Evolutionary conservation across 2,888 invertebrate species (phyloP).

Genomic region (Clistopyga incitator): DNA sequence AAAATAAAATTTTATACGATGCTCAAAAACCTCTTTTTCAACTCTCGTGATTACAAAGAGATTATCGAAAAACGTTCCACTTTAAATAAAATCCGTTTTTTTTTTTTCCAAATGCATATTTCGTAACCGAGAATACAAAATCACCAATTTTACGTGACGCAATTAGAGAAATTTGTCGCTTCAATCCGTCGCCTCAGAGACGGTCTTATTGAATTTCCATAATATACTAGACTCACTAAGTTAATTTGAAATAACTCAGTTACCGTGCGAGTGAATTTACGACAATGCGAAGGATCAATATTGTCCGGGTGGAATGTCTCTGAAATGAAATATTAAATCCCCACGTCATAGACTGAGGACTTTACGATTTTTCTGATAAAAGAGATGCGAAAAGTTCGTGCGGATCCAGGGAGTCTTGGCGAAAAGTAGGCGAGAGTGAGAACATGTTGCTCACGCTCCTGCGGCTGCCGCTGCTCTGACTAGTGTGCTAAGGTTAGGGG

Average conservation of each 20-base stretch:
- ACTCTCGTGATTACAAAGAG: too few relatives aligned
- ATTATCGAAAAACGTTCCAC: too few relatives aligned
- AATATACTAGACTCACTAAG: neutral
- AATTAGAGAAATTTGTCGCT: too few relatives aligned
- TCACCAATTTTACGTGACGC: too few relatives aligned
- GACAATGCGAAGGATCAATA: constrained; percentile 15
- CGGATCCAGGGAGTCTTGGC: constrained; percentile 14
- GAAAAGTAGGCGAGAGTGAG: constrained; percentile 14
- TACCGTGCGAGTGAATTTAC: neutral
- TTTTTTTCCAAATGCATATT: too few relatives aligned
- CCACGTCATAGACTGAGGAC: neutral
- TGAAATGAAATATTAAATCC: constrained; percentile 14
- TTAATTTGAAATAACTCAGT: constrained; percentile 1
- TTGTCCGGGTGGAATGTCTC: neutral
- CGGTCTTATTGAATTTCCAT: constrained; percentile 31
- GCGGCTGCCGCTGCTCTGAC: neutral
- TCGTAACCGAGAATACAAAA: too few relatives aligned
- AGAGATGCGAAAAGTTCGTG: neutral
- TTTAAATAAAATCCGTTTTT: too few relatives aligned
- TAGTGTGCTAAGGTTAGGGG: constrained; percentile 32
- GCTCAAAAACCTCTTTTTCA: too few relatives aligned
- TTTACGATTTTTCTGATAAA: constrained; percentile 1
- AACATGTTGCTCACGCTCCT: constrained; percentile 13
- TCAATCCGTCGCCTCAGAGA: constrained; percentile 11
- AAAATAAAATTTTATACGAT: too few relatives aligned